These are phyloP conservation scores for Triplophysa yarkandensis DNA, from an alignment of 2,797 vertebrate genomes.

Conservation along the genomic window DNA sequence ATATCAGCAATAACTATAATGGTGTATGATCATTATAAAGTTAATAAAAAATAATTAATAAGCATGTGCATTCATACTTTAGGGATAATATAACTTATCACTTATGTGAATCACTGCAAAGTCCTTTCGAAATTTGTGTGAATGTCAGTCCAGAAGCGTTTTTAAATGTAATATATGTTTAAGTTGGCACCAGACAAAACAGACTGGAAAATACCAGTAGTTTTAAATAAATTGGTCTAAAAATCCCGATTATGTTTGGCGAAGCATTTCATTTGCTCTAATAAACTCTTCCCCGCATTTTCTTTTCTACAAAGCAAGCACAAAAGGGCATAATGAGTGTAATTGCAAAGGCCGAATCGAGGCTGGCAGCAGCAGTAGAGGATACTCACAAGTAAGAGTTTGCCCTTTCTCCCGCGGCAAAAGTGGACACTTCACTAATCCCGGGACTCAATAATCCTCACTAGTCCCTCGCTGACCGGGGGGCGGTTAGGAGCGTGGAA, in stretches of 20 bases:
- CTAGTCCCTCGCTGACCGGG: slow-evolving; percentile 45
- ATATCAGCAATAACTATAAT: too few relatives aligned
- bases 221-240: background rate
- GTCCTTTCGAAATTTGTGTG: background rate
- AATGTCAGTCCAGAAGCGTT: background rate
- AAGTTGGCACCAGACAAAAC: background rate
- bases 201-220: background rate
- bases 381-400: slow-evolving; percentile 70
- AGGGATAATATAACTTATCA: too few relatives aligned
- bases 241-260: slow-evolving; percentile 21
- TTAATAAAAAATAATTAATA: too few relatives aligned
- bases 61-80: too few relatives aligned
- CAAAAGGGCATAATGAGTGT: slow-evolving; percentile 34
- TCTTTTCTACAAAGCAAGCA: slow-evolving; percentile 37
- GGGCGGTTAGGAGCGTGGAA: slow-evolving; percentile 50
- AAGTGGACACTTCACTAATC: slow-evolving; percentile 52
- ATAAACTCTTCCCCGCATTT: slow-evolving; percentile 27
- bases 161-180: background rate
- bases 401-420: slow-evolving; percentile 50
- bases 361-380: slow-evolving; percentile 47
- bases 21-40: too few relatives aligned
- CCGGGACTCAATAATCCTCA: slow-evolving; percentile 54
- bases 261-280: slow-evolving; percentile 39
- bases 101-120: background rate
- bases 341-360: slow-evolving; percentile 29